These are phyloP conservation scores for Dicycla oo DNA, from an alignment of 2,888 invertebrate genomes.

Conservation along the genomic window DNA sequence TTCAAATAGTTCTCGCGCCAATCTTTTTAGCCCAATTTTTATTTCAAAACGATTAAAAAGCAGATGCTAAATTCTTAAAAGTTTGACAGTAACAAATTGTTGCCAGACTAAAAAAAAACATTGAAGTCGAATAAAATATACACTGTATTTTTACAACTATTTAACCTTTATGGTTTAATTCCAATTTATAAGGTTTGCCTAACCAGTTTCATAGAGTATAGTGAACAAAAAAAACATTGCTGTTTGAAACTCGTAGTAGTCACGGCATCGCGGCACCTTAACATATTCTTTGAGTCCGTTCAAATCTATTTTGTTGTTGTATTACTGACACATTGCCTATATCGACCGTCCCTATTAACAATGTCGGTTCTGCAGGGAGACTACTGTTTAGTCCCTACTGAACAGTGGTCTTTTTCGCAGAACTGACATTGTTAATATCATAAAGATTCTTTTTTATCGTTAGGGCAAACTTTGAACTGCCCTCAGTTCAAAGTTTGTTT, in stretches of 20 bases:
- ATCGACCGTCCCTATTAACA: no score
- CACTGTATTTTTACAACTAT: constrained; percentile 73
- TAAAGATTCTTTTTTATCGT: no score
- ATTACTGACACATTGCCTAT: constrained; percentile 15
- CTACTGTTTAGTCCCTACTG: no score
- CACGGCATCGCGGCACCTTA: constrained; percentile 47
- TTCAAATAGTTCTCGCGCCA: constrained; percentile 49
- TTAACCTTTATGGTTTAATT: constrained; percentile 73
- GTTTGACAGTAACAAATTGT: constrained; percentile 59
- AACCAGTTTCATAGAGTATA: constrained; percentile 48
- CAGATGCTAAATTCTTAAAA: constrained; percentile 73
- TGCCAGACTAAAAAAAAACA: constrained; percentile 42
- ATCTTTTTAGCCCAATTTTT: constrained; percentile 65
- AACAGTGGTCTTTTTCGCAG: no score
- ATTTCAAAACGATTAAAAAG: constrained; percentile 61
- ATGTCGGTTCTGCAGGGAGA: no score
- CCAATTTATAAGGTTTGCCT: constrained; percentile 60
- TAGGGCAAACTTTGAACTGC: no score
- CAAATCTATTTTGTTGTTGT: constrained; percentile 47
- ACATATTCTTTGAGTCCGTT: constrained; percentile 50
- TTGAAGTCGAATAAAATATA: constrained; percentile 63
- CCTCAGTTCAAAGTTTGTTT: no score
- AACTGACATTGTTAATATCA: no score
- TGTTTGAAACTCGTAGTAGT: constrained; percentile 43
- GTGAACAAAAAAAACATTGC: constrained; percentile 39